These are phyloP conservation scores for Malthinus seriepunctatus DNA, from an alignment of 2,888 invertebrate genomes.

Conservation along the genomic window DNA sequence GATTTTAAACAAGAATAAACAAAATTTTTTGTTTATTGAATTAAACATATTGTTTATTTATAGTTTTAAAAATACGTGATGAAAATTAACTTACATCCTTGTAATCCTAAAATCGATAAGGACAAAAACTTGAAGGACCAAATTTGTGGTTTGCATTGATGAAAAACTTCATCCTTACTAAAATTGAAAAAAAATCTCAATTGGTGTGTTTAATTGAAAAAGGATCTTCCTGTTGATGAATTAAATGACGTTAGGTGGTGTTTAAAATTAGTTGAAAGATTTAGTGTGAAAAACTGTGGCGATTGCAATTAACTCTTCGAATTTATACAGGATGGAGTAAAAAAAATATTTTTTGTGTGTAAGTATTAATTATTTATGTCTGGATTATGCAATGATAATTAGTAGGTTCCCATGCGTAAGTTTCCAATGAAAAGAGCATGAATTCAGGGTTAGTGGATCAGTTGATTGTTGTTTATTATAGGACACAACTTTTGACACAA, in stretches of 20 bases:
- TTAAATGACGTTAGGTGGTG: too few relatives aligned
- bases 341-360: slow-evolving; percentile 3
- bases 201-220: too few relatives aligned
- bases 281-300: too few relatives aligned
- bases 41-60: background rate
- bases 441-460: slow-evolving; percentile 33
- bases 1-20: background rate
- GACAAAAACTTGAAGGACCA: slow-evolving; percentile 7
- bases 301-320: too few relatives aligned
- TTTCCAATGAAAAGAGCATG: slow-evolving; percentile 21
- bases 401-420: slow-evolving; percentile 21
- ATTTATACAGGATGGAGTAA: too few relatives aligned
- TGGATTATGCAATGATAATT: slow-evolving; percentile 23
- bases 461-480: slow-evolving; percentile 20
- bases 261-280: too few relatives aligned
- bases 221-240: too few relatives aligned
- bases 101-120: slow-evolving; percentile 20
- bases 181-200: too few relatives aligned
- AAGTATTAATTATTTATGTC: slow-evolving; percentile 18
- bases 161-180: too few relatives aligned
- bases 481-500: slow-evolving; percentile 15
- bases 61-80: background rate
- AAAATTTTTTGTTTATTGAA: slow-evolving; percentile 6
- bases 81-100: too few relatives aligned
- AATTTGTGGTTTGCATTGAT: slow-evolving; percentile 1